These are phyloP conservation scores for Cheiracanthium punctorium DNA, from an alignment of 2,888 invertebrate species.

Conservation along the genomic window DNA sequence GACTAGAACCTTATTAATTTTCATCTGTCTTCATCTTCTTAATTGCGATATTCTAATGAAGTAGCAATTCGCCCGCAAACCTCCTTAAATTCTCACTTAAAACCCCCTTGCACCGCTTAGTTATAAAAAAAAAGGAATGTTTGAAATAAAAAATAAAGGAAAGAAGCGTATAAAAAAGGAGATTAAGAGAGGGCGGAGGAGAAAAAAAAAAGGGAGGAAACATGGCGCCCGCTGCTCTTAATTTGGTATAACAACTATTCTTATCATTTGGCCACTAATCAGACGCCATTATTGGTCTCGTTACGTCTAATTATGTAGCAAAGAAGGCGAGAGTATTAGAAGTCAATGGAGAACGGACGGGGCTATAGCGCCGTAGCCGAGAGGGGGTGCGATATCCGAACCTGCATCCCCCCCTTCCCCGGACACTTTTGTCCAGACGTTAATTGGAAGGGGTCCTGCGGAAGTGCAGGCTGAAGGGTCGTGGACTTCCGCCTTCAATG, in stretches of 20 bases:
- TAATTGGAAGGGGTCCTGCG: conserved; percentile 62
- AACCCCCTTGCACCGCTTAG: conserved; percentile 7
- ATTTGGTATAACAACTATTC: conserved; percentile 65
- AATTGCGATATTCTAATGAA: conserved; percentile 67
- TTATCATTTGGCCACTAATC: conserved; percentile 65
- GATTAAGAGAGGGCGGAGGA: conserved; percentile 24
- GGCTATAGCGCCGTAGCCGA: background rate
- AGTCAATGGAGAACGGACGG: conserved; percentile 37
- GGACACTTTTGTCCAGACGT: conserved; percentile 61
- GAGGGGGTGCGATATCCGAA: conserved; percentile 24
- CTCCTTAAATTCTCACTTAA: conserved; percentile 64
- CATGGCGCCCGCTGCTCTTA: conserved; percentile 59
- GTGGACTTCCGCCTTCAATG: conserved; percentile 60
- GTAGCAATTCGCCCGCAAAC: conserved; percentile 37
- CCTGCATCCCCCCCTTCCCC: background rate
- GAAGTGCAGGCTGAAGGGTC: conserved; percentile 59
- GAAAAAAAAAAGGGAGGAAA: conserved; percentile 11
- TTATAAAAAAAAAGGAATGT: background rate
- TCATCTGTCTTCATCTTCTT: conserved; percentile 64
- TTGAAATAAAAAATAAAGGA: conserved; percentile 9
- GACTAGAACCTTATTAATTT: conserved; percentile 67
- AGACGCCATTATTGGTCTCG: conserved; percentile 66
- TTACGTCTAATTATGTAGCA: conserved; percentile 64
- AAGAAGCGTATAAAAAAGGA: conserved; percentile 27
- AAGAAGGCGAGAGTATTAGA: conserved; percentile 50